These are phyloP conservation scores for Chirona hameri DNA, from an alignment of 2,888 invertebrate species.

Conservation along the genomic window DNA sequence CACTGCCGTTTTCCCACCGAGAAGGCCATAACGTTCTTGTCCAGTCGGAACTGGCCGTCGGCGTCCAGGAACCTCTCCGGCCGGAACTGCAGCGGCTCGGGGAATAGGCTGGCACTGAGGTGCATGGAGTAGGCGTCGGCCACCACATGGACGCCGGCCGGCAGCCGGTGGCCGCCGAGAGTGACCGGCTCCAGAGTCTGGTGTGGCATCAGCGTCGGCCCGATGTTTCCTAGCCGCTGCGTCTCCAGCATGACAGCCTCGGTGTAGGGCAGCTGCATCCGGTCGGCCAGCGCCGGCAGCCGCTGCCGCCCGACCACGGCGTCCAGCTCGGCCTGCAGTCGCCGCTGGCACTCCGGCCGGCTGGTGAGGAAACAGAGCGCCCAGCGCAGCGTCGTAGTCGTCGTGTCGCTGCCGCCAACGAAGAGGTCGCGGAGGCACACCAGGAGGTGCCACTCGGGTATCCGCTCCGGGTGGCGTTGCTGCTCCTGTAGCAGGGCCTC, in stretches of 20 bases:
- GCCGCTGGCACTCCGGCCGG: background rate
- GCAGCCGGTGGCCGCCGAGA: conserved; percentile 13
- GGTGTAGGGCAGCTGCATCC: no score
- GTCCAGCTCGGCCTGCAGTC: background rate
- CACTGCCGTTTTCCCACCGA: conserved; percentile 28
- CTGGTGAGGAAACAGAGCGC: background rate
- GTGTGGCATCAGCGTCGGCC: conserved; percentile 6
- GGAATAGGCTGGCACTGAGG: background rate
- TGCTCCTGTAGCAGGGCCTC: background rate
- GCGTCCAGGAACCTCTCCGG: conserved; percentile 7
- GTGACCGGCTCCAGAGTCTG: background rate
- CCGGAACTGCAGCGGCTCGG: background rate
- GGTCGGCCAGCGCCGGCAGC: background rate
- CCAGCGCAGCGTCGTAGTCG: background rate
- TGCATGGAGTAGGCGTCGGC: background rate
- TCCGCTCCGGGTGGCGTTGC: background rate
- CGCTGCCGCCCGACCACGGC: background rate
- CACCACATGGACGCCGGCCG: background rate
- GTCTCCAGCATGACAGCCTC: no score
- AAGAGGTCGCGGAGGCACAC: background rate
- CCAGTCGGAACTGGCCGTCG: background rate
- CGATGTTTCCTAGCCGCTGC: no score
- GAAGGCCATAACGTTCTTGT: background rate
- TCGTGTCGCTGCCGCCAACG: background rate
- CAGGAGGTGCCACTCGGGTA: background rate